Evolutionary conservation across 2,888 invertebrate genomes (phyloP), one percentile per base, ranked within the genome.

Genomic region (Trachelus iudaicus): DNA sequence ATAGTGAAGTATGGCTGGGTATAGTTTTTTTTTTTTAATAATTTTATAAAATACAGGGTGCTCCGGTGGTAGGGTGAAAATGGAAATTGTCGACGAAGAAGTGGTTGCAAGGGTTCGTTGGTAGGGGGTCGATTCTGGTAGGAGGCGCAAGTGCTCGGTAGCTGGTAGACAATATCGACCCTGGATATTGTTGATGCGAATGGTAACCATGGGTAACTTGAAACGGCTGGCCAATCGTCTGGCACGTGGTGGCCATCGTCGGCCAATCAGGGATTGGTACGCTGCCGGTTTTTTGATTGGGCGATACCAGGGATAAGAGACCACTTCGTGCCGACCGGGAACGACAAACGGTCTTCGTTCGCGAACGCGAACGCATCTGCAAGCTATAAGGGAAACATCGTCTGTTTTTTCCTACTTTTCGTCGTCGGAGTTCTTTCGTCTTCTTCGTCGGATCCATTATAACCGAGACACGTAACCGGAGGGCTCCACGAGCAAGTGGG

Each of bases 261-360:
- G 84, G 83, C 90, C 91, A 90, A 90, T 90, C 86, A 85, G 81
- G 78, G 83, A 75, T 69, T 83, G 82, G 81, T 82, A 81, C 81
- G 84, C 87, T 87, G 85, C 83, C 87, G 88, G 88, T 89, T 89
- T 87, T 90, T 89, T 90, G 90, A 91, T 91, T 90, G 91, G 91
- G 84, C 88, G 89, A 88, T 89, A 85, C 81, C 82, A 79, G 83
- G 90, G 88, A 91, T 91, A 91, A 91, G 91, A 90, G 89, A 88
- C 88, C 89, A 88, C 90, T 87, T 89, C 88, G 89, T 87, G 88
- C 87, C 86, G 87, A 84, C 83, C 79, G 83, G 82, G 85, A 85
- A 81, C 83, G 90, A 89, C 84, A 90, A 89, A 89, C 89, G 84
- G 83, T 83, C 75, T 37, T 76, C 78, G 71, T 73, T 69, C 88